These are phyloP conservation scores for Rhabdornis inornatus DNA, from an alignment of 2,113 vertebrate genomes.

Conservation along the genomic window DNA sequence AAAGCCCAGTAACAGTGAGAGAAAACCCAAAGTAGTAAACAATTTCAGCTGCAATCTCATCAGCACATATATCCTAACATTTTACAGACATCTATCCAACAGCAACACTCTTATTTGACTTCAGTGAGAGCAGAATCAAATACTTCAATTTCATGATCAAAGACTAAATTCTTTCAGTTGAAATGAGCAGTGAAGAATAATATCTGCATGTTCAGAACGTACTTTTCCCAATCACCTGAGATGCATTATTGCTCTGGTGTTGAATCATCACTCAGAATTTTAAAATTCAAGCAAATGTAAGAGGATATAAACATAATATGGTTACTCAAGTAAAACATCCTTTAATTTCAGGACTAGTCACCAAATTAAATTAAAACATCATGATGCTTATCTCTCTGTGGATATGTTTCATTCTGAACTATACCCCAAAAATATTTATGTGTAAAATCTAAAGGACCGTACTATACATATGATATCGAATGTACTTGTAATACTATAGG, in stretches of 20 bases:
- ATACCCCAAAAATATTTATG: background rate
- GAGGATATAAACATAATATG: constrained; percentile 14
- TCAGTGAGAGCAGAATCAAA: background rate
- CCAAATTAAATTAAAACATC: constrained; percentile 40
- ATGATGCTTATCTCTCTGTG: constrained; percentile 4
- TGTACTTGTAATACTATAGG: constrained; percentile 1
- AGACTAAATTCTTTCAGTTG: background rate
- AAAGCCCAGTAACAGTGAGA: background rate
- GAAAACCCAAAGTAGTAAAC: background rate
- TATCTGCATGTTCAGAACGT: background rate
- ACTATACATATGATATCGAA: background rate
- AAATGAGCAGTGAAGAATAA: background rate
- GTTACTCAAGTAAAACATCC: constrained; percentile 5
- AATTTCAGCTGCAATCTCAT: background rate
- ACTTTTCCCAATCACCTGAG: background rate
- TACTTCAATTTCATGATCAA: background rate
- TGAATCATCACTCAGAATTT: constrained; percentile 1
- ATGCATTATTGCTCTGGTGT: background rate
- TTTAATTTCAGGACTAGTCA: constrained; percentile 12
- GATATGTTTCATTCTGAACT: background rate
- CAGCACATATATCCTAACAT: background rate
- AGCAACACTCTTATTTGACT: background rate
- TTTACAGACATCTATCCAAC: background rate
- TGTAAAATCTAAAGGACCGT: background rate
- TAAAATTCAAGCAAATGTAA: constrained; percentile 15